Evolutionary conservation across 2,113 vertebrate species (phyloP).

Genomic region (Jaculus jaculus): DNA sequence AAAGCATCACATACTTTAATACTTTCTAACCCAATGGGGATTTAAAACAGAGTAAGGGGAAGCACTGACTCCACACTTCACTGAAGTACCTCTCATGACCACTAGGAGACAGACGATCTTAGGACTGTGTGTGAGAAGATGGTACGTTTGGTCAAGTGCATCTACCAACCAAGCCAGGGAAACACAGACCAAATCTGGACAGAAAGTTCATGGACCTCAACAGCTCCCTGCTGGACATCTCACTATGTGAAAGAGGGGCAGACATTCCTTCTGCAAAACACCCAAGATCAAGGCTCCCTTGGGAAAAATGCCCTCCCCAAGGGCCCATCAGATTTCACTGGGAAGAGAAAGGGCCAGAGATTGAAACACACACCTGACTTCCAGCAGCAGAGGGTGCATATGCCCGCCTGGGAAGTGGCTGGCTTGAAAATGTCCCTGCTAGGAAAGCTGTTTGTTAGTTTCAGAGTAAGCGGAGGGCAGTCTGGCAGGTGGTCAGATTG

Average conservation of each 20-base stretch:
- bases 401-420: background rate
- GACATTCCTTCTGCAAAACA: background rate
- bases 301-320: background rate
- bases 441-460: background rate
- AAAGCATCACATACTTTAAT: background rate
- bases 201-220: background rate
- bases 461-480: background rate
- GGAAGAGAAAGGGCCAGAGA: background rate
- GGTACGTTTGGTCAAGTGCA: background rate
- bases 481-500: background rate
- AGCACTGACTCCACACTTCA: fast-evolving
- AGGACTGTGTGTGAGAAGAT: background rate
- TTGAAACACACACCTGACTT: background rate
- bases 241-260: background rate
- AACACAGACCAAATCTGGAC: background rate
- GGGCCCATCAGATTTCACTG: background rate
- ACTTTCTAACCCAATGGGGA: background rate
- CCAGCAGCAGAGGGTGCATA: fast-evolving
- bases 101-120: constrained; percentile 34
- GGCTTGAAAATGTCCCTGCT: background rate
- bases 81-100: background rate
- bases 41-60: background rate
- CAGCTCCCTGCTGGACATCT: background rate
- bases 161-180: too few relatives aligned
- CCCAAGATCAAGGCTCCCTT: background rate